Evolutionary conservation across 2,888 invertebrate genomes (phyloP), one percentile per base, ranked within the genome.

Genomic region (Yponomeuta sedellus): DNA sequence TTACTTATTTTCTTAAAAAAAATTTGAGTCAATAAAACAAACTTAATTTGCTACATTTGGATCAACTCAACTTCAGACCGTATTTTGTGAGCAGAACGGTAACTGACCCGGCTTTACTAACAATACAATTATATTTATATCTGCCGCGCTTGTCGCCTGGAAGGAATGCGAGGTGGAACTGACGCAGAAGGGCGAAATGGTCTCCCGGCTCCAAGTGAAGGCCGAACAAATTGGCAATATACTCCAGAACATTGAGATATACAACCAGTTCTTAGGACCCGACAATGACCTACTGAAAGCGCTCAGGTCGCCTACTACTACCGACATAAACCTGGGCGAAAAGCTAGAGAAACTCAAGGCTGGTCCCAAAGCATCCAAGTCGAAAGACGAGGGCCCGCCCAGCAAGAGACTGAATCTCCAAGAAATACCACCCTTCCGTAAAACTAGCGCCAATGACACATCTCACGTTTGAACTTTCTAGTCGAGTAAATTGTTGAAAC

Each of bases 171-270:
- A 98, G 92, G 94, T 95, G 92, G 97, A 98, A 88, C 93, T 98
- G 86, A 97, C 97, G 79, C 97, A 98, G 93, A 98, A 98, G 89
- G 97, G 97, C 77, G 97, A 98, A 92, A 95, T 98, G 94, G 98
- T 98, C 78, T 95, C 96, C 85, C 95, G 97, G 78, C 95, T 98
- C 76, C 98, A 98, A 91, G 96, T 95, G 79, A 98, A 98, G 93
- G 97, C 98, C 76, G 96, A 96, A 82, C 97, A 98, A 91, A 97
- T 98, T 89, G 97, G 97, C 91, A 96, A 96, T 93, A 96, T 97
- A 85, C 94, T 97, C 76, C 95, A 95, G 92, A 97, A 97, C 91
- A 93, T 97, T 82, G 97, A 97, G 92, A 96, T 96, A 92, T 96
- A 95, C 88, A 95, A 95, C 87, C 94, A 95, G 80, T 92, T 94